These are phyloP conservation scores for Pantherophis guttatus DNA, from an alignment of 2,113 vertebrate species.

Conservation along the genomic window DNA sequence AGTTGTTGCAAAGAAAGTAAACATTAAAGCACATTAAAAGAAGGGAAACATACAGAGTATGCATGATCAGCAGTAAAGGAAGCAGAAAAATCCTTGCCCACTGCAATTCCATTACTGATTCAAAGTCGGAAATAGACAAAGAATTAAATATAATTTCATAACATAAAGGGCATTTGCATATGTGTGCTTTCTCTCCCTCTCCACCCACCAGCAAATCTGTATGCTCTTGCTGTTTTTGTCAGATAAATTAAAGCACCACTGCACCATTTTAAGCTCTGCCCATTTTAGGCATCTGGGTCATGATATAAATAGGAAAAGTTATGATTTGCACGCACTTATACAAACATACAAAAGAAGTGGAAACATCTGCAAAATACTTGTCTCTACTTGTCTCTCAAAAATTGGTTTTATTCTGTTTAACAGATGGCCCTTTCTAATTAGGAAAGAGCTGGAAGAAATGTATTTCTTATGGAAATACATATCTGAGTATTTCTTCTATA, in stretches of 20 bases:
- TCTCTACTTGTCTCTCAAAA: background rate
- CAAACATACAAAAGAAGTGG: background rate
- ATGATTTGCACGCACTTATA: background rate
- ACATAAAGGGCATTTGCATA: background rate
- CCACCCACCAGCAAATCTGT: background rate
- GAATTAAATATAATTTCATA: background rate
- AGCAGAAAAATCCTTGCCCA: background rate
- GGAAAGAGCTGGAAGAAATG: background rate
- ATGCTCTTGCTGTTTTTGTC: background rate
- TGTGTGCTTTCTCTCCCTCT: background rate
- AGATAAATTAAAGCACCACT: background rate
- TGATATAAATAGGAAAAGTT: background rate
- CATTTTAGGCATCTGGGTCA: background rate
- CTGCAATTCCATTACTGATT: accelerated
- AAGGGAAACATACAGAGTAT: background rate
- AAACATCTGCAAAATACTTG: background rate
- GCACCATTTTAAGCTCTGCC: background rate
- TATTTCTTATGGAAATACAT: background rate
- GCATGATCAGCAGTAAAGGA: background rate
- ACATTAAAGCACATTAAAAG: background rate
- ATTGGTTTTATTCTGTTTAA: background rate
- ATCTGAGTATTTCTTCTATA: background rate
- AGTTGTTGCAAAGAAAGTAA: constrained; percentile 40
- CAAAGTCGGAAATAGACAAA: background rate
- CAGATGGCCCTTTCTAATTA: background rate